Percentiles rank a stretch among this genome's conserved stretches.
Evolutionary conservation across 2,888 invertebrate species (phyloP).

Genomic region (Chouioia cunea): DNA sequence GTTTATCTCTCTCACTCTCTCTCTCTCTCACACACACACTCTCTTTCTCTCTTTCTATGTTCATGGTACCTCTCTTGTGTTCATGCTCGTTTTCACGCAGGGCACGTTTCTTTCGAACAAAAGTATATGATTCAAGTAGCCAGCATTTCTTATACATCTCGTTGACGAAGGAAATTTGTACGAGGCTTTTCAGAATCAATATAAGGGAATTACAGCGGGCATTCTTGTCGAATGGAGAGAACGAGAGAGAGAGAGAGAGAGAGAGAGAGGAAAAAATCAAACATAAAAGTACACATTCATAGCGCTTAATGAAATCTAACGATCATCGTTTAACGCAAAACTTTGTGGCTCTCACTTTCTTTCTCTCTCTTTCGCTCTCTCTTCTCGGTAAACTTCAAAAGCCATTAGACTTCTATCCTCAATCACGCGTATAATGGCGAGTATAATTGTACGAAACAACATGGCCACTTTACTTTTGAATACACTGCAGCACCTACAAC

Average conservation of each 20-base stretch:
- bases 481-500: background rate
- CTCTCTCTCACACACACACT: no score
- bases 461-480: background rate
- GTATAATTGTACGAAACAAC: conserved; percentile 20
- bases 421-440: background rate
- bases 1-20: no score
- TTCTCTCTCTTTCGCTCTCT: background rate
- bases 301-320: conserved; percentile 40
- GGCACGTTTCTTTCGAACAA: no score
- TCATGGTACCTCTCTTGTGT: no score
- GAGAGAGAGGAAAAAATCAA: no score
- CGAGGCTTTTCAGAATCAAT: conserved; percentile 32
- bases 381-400: conserved; percentile 32
- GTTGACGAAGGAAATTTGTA: background rate
- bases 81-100: no score
- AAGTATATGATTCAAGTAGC: no score
- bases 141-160: no score
- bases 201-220: conserved; percentile 13
- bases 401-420: conserved; percentile 27
- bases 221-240: background rate
- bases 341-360: no score
- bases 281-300: conserved; percentile 8
- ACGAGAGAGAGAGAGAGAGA: no score
- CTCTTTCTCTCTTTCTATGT: no score
- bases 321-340: conserved; percentile 35